Percentiles rank a stretch among this genome's conserved stretches.
Conservation (phyloP, 2,797 vertebrate species). For the Tympanoctomys barrerae region DNA sequence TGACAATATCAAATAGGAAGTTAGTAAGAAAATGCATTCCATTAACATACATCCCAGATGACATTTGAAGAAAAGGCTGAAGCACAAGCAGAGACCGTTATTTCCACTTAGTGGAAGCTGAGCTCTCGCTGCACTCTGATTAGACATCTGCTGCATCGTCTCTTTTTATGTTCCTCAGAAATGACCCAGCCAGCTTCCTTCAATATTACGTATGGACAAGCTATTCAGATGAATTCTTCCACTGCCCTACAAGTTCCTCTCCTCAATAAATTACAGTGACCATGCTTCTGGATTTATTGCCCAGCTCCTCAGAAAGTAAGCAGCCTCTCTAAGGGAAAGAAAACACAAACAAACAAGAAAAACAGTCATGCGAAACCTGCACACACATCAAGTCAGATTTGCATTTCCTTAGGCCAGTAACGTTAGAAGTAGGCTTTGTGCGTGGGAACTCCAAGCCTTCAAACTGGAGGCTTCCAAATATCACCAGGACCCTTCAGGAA, state of each 20-base stretch:
- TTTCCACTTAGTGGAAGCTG: not conserved
- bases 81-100: not conserved
- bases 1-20: not conserved
- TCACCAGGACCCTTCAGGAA: not conserved
- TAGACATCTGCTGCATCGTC: conserved; percentile 43
- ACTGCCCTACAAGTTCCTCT: not conserved
- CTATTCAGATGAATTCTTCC: not conserved
- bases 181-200: not conserved
- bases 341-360: not conserved
- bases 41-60: not conserved
- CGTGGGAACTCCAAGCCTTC: not conserved
- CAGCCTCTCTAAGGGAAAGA: not conserved
- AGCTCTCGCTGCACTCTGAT: not conserved
- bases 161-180: conserved; percentile 13
- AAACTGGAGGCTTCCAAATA: not conserved
- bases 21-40: not conserved
- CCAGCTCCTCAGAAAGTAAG: conserved; percentile 37
- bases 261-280: not conserved
- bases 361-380: not conserved
- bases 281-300: not conserved
- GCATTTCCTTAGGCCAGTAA: not conserved
- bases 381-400: not conserved
- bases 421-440: not conserved
- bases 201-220: not conserved
- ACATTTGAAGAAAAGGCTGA: not conserved